Base-by-base conservation (phyloP, 2,113 vertebrate genomes). In the Abramis brama region DNA sequence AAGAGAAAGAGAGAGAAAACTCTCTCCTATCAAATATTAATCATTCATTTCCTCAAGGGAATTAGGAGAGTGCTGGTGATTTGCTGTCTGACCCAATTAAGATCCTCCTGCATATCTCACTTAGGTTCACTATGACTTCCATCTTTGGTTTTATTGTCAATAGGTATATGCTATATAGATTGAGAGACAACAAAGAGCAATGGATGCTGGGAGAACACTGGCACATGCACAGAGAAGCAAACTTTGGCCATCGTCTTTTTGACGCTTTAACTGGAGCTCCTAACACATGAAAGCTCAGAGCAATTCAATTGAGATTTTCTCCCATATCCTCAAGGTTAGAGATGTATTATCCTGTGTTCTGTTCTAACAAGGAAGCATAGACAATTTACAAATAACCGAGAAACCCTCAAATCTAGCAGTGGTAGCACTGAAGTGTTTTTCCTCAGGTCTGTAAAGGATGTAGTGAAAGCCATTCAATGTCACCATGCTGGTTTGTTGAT, bases 1-100 rank as follows among this genome's bases (percentile, higher is more conserved):
- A 71, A 83, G 50, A 74, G 39, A 15, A 75, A 60, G 84, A 79
- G 77, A 85, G 60, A 86, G 83, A 83, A 89, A 76, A 88, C 78
- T 87, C 86, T 87, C 86, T 75, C 86, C 89, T 89, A 93, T 95
- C 85, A 94, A 95, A 94, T 94, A 94, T 95, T 94, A 92, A 95
- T 87, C 86, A 88, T 80, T 70, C 33, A 59, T 79, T 93, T 88
- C 88, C 90, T 25, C 64, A 88, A 87, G 91, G 88, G 78, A 62
- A 45, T 73, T 71, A 81, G 91, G 68, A 87, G 82, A 84, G 89
- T 78, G 88, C 88, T 62, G 89, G 89, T 77, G 88, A 90, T 92
- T 87, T 87, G 79, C 88, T 91, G 92, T 92, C 91, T 90, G 85
- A 90, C 87, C 91, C 90, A 93, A 93, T 95, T 93, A 94, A 82